Percentiles rank a stretch among this genome's conserved stretches.
Conservation (phyloP, 2,797 vertebrate genomes). For the Propithecus perrieri region DNA sequence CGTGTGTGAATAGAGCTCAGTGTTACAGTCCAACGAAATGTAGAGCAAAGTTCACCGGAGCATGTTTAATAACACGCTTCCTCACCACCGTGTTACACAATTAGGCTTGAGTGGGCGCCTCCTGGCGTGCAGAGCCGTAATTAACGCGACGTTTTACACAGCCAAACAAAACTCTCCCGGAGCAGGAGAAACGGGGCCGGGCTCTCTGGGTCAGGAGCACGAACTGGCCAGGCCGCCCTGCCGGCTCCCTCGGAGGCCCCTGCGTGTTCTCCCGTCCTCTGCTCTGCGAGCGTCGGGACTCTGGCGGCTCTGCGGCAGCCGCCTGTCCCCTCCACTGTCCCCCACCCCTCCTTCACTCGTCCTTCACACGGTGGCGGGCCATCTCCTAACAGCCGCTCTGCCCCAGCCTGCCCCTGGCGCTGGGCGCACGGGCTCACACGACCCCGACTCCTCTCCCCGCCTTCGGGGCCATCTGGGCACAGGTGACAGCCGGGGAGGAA, state of each 20-base stretch:
- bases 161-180: constrained; percentile 48
- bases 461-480: background rate
- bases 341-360: background rate
- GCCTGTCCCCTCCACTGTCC: background rate
- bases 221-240: background rate
- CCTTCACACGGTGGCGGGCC: background rate
- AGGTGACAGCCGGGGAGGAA: background rate
- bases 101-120: background rate
- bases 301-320: background rate
- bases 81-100: background rate
- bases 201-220: background rate
- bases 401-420: background rate
- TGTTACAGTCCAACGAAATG: background rate
- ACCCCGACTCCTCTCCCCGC: background rate
- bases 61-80: background rate
- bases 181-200: background rate
- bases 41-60: constrained; percentile 46
- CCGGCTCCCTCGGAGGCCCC: background rate
- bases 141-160: background rate
- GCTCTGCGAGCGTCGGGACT: fast-evolving
- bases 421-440: background rate
- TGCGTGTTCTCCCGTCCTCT: background rate
- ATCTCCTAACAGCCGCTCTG: background rate
- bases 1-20: background rate
- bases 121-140: background rate